These are phyloP conservation scores for Laticauda laticaudata DNA, from an alignment of 2,113 vertebrate genomes.

Conservation along the genomic window DNA sequence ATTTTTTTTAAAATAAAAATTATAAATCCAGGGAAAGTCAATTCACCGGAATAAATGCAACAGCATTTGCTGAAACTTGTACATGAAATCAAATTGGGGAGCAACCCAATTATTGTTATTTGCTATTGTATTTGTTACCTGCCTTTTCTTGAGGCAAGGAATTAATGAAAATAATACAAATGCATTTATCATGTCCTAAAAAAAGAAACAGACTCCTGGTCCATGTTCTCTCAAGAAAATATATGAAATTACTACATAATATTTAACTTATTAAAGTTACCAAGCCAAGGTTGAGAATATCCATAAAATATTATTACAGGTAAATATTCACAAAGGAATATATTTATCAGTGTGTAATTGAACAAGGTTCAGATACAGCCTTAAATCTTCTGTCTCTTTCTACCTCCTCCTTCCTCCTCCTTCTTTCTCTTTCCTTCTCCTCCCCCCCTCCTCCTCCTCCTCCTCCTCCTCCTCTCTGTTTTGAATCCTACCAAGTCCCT, in stretches of 20 bases:
- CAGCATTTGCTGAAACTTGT: background rate
- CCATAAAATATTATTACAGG: background rate
- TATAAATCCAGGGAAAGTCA: background rate
- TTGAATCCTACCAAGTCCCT: background rate
- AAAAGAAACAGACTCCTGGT: background rate
- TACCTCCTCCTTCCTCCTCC: background rate
- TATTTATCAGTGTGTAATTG: background rate
- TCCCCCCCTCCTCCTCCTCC: rapidly evolving
- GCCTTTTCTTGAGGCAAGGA: background rate
- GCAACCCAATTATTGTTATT: background rate
- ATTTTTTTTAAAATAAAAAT: background rate
- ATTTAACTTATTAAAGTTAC: background rate
- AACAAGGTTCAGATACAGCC: background rate
- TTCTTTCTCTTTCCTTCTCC: too few relatives aligned
- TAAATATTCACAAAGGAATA: background rate
- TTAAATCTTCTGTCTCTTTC: background rate
- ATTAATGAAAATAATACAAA: background rate
- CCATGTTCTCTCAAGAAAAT: background rate
- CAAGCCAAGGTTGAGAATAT: background rate
- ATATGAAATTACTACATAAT: background rate
- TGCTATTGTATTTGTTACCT: background rate
- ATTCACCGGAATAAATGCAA: background rate
- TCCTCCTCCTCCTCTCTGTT: background rate
- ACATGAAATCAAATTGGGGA: background rate
- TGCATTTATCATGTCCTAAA: background rate